phyloP scores from a whole-genome alignment of 2,113 vertebrate species.

The Bufo gargarizans region DNA sequence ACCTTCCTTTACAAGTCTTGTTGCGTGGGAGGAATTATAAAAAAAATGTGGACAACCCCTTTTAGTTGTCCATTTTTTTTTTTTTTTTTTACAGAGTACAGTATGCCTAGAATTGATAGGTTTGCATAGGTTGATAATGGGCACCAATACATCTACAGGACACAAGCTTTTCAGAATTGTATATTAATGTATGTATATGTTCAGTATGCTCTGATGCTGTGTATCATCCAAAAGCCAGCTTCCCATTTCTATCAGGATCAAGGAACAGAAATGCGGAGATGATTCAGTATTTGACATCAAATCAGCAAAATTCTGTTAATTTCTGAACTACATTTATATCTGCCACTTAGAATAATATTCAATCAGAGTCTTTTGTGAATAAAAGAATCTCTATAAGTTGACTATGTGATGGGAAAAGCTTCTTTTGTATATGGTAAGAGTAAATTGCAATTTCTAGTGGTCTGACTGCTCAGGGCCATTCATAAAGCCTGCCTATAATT shows the following conservation, averaged over 20 bases:
- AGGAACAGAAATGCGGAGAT: background rate
- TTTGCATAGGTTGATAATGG: background rate
- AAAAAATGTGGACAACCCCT: no score
- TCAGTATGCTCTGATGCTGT: background rate
- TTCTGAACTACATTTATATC: slow-evolving; percentile 16
- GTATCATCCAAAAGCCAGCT: background rate
- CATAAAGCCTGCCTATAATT: background rate
- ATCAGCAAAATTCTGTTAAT: slow-evolving; percentile 12
- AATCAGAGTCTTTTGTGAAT: slow-evolving; percentile 31
- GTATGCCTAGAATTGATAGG: background rate
- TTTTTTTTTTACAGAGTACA: background rate
- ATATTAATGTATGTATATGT: background rate
- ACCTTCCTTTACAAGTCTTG: no score
- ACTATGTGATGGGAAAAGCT: background rate
- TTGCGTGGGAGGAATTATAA: no score
- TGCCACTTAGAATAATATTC: slow-evolving; percentile 29
- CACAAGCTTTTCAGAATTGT: background rate
- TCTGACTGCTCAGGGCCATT: background rate
- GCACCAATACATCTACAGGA: background rate
- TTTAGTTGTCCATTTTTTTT: no score
- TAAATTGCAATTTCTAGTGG: slow-evolving; percentile 23
- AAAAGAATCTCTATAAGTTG: background rate
- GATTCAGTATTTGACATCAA: background rate
- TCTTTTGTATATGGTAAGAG: background rate
- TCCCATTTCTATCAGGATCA: background rate